phyloP scores from a whole-genome alignment of 2,797 vertebrate genomes.

The Tenualosa ilisha region DNA sequence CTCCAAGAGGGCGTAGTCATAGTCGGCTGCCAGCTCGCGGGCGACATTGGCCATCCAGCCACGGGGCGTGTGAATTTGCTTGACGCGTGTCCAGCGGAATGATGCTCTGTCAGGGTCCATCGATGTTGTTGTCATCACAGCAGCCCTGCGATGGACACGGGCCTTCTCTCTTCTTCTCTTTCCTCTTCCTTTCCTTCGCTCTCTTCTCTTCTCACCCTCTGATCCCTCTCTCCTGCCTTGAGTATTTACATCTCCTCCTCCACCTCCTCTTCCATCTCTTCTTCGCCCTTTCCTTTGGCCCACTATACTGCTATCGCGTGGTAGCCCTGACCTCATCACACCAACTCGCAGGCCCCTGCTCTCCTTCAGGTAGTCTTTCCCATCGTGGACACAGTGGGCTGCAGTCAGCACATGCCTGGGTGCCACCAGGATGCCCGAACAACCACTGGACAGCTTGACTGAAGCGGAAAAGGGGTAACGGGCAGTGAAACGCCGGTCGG shows the following conservation, averaged over 20 bases:
- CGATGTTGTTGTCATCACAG: neutral
- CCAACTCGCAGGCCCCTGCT: conserved; percentile 81
- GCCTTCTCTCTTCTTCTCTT: conserved; percentile 24
- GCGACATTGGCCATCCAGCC: conserved; percentile 80
- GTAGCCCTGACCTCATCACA: conserved; percentile 77
- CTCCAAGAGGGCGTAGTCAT: conserved; percentile 89
- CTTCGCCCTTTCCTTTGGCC: conserved; percentile 31
- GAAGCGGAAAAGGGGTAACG: conserved; percentile 87
- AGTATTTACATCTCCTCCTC: conserved; percentile 27
- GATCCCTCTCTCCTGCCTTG: conserved; percentile 41
- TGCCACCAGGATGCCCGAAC: conserved; percentile 87
- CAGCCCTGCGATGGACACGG: conserved; percentile 39
- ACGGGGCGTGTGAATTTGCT: conserved; percentile 81
- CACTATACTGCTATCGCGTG: conserved; percentile 43
- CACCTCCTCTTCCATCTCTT: conserved; percentile 48
- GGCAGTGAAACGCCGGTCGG: conserved; percentile 82
- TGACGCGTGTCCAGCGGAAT: conserved; percentile 89
- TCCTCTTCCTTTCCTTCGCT: conserved; percentile 15
- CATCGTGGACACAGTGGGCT: conserved; percentile 89
- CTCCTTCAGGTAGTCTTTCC: conserved; percentile 80
- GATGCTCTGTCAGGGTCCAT: conserved; percentile 49
- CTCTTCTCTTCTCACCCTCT: conserved; percentile 10
- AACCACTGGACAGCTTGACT: conserved; percentile 88
- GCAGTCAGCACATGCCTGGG: conserved; percentile 87
- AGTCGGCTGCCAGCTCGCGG: conserved; percentile 76